Evolutionary conservation across 2,113 vertebrate species (phyloP), one percentile per base, ranked within the genome.

Genomic region (Clinocottus analis): DNA sequence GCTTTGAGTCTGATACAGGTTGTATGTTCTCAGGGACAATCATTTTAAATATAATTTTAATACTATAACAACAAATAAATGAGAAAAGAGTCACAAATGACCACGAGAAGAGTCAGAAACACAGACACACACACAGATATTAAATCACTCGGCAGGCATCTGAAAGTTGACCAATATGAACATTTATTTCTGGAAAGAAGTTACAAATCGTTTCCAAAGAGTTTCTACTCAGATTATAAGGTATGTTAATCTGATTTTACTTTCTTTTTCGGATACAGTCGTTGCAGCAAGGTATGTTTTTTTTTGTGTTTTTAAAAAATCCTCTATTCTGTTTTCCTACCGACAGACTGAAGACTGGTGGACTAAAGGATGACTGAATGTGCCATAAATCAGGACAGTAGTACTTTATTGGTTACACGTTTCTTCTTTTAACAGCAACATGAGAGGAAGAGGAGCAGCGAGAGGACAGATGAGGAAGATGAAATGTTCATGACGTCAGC

Each of bases 131-230:
- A 61, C 17, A 81, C 43, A 49, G 4, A 35, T 3, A 65, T 7
- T 19, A 61, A 84, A 71, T 1, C 53, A 87, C 37, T 21, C 21
- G 1, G 31, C 47, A 70, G 11, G 11, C 84, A 19, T 21, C 21
- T 83, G 71, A 90, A 91, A 93, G 85, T 89, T 81, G 82, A 92
- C 90, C 93, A 93, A 92, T 93, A 95, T 92, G 92, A 95, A 95
- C 93, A 93, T 95, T 95, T 95, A 95, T 95, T 95, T 93, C 88
- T 92, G 92, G 92, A 94, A 94, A 95, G 92, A 90, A 93, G 90
- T 94, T 94, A 95, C 92, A 95, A 95, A 95, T 92, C 88, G 85
- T 94, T 91, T 93, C 91, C 93, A 94, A 95, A 93, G 90, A 93
- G 84, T 90, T 91, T 91, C 91, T 91, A 92, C 90, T 92, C 92